Evolutionary conservation across 1,140 invertebrate species (phyloP).

Genomic region (Notospermus geniculatus): DNA sequence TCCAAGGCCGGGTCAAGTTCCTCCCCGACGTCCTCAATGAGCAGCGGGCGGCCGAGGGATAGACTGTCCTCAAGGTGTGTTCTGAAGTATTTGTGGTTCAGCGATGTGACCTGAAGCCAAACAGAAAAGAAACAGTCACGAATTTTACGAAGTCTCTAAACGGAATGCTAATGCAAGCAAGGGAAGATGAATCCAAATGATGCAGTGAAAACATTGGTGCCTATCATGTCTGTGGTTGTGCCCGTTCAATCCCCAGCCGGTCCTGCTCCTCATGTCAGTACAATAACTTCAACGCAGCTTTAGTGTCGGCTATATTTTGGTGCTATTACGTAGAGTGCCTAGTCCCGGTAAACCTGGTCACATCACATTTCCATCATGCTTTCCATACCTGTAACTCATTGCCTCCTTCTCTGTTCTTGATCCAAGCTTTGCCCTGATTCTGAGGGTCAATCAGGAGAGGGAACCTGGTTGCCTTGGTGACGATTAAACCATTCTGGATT

Average conservation of each 20-base stretch:
- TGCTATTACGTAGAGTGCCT: too few relatives aligned
- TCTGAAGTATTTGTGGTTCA: slow-evolving; percentile 96
- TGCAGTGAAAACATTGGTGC: too few relatives aligned
- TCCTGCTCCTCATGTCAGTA: too few relatives aligned
- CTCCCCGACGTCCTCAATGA: slow-evolving; percentile 94
- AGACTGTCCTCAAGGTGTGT: slow-evolving; percentile 91
- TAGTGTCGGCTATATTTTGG: too few relatives aligned
- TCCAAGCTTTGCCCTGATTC: slow-evolving; percentile 96
- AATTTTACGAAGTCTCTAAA: too few relatives aligned
- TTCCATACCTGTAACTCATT: slow-evolving; percentile 79
- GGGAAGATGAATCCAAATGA: too few relatives aligned
- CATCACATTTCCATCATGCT: too few relatives aligned
- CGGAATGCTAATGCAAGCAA: too few relatives aligned
- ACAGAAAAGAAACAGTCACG: not conserved
- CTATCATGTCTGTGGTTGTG: too few relatives aligned
- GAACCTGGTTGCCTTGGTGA: slow-evolving; percentile 86
- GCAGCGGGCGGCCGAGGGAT: slow-evolving; percentile 86
- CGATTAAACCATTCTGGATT: slow-evolving; percentile 94
- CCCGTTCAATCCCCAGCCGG: too few relatives aligned
- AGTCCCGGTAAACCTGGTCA: too few relatives aligned
- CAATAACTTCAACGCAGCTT: too few relatives aligned
- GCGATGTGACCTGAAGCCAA: slow-evolving; percentile 71
- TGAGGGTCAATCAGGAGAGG: slow-evolving; percentile 95
- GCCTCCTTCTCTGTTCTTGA: slow-evolving; percentile 86
- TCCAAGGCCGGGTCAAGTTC: slow-evolving; percentile 95